phyloP scores from a whole-genome alignment of 2,888 invertebrate genomes.

The Plutella xylostella region DNA sequence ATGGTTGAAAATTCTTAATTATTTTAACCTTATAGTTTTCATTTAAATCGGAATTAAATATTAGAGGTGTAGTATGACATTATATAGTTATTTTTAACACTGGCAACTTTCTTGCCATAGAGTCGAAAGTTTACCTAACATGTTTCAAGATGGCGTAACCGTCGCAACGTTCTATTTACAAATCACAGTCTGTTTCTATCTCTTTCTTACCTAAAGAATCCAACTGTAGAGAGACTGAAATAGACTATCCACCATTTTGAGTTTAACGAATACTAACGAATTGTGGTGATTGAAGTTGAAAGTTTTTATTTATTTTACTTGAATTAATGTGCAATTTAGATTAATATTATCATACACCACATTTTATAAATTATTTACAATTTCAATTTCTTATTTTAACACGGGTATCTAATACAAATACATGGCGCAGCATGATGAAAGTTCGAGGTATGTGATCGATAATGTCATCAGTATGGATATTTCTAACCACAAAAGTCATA shows the following conservation, averaged over 20 bases:
- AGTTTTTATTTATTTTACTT: slow-evolving; percentile 42
- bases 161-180: slow-evolving; percentile 37
- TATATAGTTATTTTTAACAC: too few species aligned
- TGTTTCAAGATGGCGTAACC: slow-evolving; percentile 43
- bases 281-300: slow-evolving; percentile 49
- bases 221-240: slow-evolving; percentile 25
- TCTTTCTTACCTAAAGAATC: slow-evolving; percentile 27
- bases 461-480: slow-evolving; percentile 40
- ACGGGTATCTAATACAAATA: slow-evolving; percentile 18
- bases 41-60: too few species aligned
- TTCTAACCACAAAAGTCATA: slow-evolving; percentile 33
- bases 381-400: slow-evolving; percentile 21
- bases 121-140: too few species aligned
- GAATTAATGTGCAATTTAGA: slow-evolving; percentile 36
- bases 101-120: too few species aligned
- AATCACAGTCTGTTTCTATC: slow-evolving; percentile 25
- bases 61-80: too few species aligned
- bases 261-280: slow-evolving; percentile 66
- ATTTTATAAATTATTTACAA: slow-evolving; percentile 13
- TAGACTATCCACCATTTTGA: slow-evolving; percentile 40
- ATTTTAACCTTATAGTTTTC: too few species aligned
- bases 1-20: too few species aligned
- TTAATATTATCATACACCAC: slow-evolving; percentile 18
- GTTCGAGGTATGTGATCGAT: slow-evolving; percentile 58
- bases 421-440: slow-evolving; percentile 48